Evolutionary conservation across 2,797 vertebrate genomes (phyloP).

Genomic region (Nyctibius grandis): DNA sequence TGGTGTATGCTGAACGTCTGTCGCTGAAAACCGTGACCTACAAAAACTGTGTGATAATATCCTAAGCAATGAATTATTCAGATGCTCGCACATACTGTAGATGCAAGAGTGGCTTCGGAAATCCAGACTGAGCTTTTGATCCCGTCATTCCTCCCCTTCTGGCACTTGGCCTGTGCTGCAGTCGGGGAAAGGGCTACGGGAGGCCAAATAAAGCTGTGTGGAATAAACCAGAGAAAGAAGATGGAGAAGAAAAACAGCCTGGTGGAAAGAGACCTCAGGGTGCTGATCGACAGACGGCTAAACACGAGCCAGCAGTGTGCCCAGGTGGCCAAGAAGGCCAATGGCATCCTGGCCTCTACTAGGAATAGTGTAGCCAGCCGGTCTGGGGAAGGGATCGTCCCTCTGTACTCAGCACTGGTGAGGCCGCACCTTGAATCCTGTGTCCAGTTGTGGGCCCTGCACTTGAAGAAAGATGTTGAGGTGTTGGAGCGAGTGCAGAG

Average conservation of each 20-base stretch:
- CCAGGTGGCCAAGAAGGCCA: no score
- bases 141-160: not conserved
- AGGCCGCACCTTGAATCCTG: no score
- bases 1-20: not conserved
- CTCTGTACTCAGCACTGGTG: no score
- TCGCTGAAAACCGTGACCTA: not conserved
- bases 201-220: accelerated
- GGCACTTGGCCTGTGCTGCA: not conserved
- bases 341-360: no score
- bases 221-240: not conserved
- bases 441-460: no score
- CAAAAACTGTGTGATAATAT: not conserved
- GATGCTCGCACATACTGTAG: not conserved
- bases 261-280: no score
- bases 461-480: no score
- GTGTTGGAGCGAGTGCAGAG: no score
- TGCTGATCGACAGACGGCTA: no score
- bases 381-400: no score
- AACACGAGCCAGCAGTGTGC: no score
- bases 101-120: not conserved
- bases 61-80: slow-evolving; percentile 26
- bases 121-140: slow-evolving; percentile 23
- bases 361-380: no score
- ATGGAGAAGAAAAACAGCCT: not conserved
- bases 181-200: not conserved